These are phyloP conservation scores for Zosterops borbonicus DNA, from an alignment of 2,113 vertebrate species.

Conservation along the genomic window DNA sequence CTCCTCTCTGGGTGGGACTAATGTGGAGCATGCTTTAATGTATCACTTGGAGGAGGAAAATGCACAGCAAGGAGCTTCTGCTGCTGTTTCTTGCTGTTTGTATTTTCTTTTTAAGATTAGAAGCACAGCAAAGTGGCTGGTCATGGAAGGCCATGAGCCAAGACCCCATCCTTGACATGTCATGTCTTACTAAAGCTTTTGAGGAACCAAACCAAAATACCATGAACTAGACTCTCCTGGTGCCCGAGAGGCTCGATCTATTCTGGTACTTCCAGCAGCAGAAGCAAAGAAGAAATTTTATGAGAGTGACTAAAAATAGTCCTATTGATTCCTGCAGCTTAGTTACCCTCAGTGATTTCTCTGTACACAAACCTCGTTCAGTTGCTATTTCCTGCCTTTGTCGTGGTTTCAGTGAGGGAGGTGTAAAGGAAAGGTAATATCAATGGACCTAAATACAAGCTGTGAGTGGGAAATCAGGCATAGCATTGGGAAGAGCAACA, in stretches of 20 bases:
- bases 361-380: background rate
- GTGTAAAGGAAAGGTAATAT: background rate
- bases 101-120: background rate
- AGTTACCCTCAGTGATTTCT: background rate
- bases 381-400: background rate
- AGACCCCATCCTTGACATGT: background rate
- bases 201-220: background rate
- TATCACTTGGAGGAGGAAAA: background rate
- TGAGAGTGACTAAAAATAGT: slow-evolving; percentile 5
- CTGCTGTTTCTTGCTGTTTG: background rate
- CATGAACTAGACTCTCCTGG: background rate
- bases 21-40: background rate
- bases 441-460: background rate
- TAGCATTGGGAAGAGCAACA: background rate
- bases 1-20: background rate
- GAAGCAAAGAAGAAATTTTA: background rate
- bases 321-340: background rate
- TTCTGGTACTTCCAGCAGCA: background rate
- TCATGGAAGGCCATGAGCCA: fast-evolving
- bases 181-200: background rate
- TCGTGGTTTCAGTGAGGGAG: background rate
- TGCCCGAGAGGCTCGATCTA: background rate
- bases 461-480: background rate
- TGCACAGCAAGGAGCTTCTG: background rate
- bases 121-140: background rate